A percentile compares a stretch with the other conserved stretches of the same genome.
Evolutionary conservation across 2,797 vertebrate species (phyloP).

Genomic region (Chaenodraco wilsoni): DNA sequence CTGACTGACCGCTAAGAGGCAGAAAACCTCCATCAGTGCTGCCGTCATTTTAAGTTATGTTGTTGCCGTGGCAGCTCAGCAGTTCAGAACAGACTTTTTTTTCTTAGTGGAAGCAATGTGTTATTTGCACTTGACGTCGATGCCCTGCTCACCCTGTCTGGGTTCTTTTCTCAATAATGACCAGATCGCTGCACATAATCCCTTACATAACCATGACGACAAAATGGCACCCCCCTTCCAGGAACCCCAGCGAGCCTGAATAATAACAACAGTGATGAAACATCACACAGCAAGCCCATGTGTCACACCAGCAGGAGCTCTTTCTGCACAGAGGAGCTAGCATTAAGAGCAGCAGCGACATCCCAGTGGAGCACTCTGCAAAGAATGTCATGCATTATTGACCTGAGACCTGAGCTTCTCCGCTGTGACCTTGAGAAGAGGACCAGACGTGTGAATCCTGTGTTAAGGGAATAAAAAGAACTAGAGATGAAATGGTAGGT

Average conservation of each 20-base stretch:
- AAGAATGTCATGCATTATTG: conserved; percentile 65
- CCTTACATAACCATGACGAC: background rate
- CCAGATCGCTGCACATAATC: background rate
- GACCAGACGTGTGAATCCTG: background rate
- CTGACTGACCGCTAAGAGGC: too few species aligned
- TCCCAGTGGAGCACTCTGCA: conserved; percentile 31
- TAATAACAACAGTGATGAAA: conserved; percentile 41
- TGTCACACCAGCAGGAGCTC: conserved; percentile 39
- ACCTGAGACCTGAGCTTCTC: conserved; percentile 31
- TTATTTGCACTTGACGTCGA: background rate
- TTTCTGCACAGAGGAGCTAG: conserved; percentile 16
- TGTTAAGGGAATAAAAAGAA: background rate
- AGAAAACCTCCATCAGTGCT: too few species aligned
- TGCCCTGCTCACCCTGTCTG: background rate
- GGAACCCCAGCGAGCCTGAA: conserved; percentile 14
- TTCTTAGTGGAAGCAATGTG: too few species aligned
- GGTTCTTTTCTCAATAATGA: background rate
- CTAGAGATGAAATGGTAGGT: background rate
- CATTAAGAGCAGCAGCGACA: conserved; percentile 34
- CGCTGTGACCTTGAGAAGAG: background rate
- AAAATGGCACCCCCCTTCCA: background rate
- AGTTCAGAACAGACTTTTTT: too few species aligned
- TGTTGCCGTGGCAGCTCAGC: too few species aligned
- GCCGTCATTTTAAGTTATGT: too few species aligned
- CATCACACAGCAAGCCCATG: conserved; percentile 37